Percentiles rank a stretch among this genome's conserved stretches.
phyloP scores from a whole-genome alignment of 2,888 invertebrate genomes.

The Morinoia aosen region DNA sequence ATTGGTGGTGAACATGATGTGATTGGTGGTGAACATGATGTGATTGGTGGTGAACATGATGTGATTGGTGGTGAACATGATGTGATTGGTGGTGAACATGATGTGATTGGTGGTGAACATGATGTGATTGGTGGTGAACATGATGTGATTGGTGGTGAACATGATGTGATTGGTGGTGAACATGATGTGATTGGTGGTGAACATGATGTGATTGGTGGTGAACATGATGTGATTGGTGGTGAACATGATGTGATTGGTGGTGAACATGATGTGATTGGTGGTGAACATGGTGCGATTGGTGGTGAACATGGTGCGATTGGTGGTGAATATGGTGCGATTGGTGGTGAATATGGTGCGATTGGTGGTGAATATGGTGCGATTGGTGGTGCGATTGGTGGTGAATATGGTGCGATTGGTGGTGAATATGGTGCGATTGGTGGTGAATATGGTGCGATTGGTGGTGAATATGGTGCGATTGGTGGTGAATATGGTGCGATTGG shows the following conservation, averaged over 20 bases:
- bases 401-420: not conserved
- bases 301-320: not conserved
- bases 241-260: too few species aligned
- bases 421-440: not conserved
- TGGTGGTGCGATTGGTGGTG: not conserved
- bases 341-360: not conserved
- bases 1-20: not conserved
- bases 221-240: not conserved
- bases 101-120: not conserved
- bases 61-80: not conserved
- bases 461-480: not conserved
- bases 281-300: not conserved
- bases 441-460: not conserved
- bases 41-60: not conserved
- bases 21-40: not conserved
- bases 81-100: not conserved
- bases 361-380: not conserved
- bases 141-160: not conserved
- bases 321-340: not conserved
- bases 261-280: not conserved
- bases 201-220: not conserved
- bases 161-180: not conserved
- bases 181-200: not conserved
- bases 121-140: not conserved
- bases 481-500: not conserved